Base-by-base conservation (phyloP, 1,140 invertebrate genomes). In the Phortica variegata region DNA sequence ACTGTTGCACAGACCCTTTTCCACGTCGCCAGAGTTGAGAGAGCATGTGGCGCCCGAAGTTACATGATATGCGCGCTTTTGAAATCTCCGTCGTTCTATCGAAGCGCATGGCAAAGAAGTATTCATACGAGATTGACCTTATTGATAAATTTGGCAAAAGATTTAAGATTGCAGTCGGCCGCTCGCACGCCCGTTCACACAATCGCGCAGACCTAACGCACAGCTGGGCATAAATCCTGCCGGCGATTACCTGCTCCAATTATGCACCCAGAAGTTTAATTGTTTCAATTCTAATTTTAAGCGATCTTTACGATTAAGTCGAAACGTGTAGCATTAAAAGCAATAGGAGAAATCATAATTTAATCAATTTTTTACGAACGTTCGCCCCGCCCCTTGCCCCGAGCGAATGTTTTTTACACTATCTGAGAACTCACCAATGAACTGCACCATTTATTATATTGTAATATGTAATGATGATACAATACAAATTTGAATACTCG, bases 1-100 rank as follows among this genome's bases (percentile, higher is more conserved):
- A 34, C 58, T 79, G 37, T 52, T 82, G 39, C 80, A 82, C 55
- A 58, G 80, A 49, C 80, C 80, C 34, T 82, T 81, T 60, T 81
- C 80, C 32, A 80, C 80, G 37, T 76, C 73, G 41, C 73, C 73
- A 20, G 73, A 75, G 43, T 49, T 75, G 31, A 65, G n/a, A n/a
- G n/a, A 66, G 43, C 65, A 62, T 29, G 51, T 53, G 43, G 68
- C 79, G 4, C 62, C 69, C 63, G 66, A 80, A 75, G 79, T 81
- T 73, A 81, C 80, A 81, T 74, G 63, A 75, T 68, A 65, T 58
- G 15, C n/a, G n/a, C n/a, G n/a, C n/a, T n/a, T n/a, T n/a, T n/a
- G n/a, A n/a, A n/a, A n/a, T n/a, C n/a, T n/a, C n/a, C n/a, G n/a
- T n/a, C n/a, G n/a, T n/a, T n/a, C n/a, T n/a, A n/a, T n/a, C n/a